Percentiles rank a stretch among this genome's conserved stretches.
Evolutionary conservation across 2,888 invertebrate genomes (phyloP).

Genomic region (Coenonympha glycerion): DNA sequence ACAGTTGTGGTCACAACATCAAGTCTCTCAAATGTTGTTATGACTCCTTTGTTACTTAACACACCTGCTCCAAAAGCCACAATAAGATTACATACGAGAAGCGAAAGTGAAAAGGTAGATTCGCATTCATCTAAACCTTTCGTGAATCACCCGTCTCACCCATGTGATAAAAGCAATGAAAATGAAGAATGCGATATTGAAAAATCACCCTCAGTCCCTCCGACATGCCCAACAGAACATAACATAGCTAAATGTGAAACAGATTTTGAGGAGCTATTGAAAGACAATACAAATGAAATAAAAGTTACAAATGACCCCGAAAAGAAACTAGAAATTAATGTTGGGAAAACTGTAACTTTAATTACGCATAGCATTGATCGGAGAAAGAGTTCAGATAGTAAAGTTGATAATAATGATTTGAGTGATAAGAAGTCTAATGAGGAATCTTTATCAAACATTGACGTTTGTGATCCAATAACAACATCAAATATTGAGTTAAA

Average conservation of each 20-base stretch:
- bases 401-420: constrained; percentile 17
- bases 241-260: constrained; percentile 57
- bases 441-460: constrained; percentile 8
- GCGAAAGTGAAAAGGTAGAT: constrained; percentile 41
- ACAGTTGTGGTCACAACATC: constrained; percentile 46
- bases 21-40: constrained; percentile 51
- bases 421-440: neutral
- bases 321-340: constrained; percentile 61
- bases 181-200: constrained; percentile 35
- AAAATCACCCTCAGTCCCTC: constrained; percentile 26
- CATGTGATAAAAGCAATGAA: constrained; percentile 19
- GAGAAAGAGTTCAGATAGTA: constrained; percentile 13
- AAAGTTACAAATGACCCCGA: constrained; percentile 63
- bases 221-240: constrained; percentile 31
- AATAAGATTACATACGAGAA: constrained; percentile 45
- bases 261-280: constrained; percentile 70
- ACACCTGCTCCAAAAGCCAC: constrained; percentile 40
- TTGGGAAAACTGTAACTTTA: constrained; percentile 54
- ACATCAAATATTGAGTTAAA: constrained; percentile 1
- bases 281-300: constrained; percentile 70
- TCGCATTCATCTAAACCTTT: constrained; percentile 15
- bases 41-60: constrained; percentile 59
- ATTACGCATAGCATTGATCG: constrained; percentile 37
- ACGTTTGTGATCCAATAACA: constrained; percentile 9
- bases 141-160: constrained; percentile 16